phyloP scores from a whole-genome alignment of 1,140 invertebrate genomes.

The Eumaeus atala region DNA sequence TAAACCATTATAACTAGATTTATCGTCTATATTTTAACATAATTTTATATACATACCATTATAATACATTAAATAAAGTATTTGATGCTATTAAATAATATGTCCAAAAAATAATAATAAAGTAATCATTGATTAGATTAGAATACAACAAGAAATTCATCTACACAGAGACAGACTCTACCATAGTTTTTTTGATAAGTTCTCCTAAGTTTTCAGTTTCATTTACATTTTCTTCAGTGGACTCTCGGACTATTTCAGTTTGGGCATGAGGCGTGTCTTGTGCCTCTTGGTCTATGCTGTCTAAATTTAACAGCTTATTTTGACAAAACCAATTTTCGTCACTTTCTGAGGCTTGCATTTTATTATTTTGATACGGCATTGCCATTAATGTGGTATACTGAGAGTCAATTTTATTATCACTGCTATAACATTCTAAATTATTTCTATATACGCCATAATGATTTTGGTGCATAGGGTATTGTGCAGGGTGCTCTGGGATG shows the following conservation, averaged over 20 bases:
- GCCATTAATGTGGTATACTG: slow-evolving; percentile 76
- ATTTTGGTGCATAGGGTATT: slow-evolving; percentile 49
- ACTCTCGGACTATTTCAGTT: slow-evolving; percentile 42
- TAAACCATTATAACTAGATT: slow-evolving; percentile 1
- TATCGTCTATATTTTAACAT: slow-evolving; percentile 9
- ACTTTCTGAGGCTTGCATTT: slow-evolving; percentile 75
- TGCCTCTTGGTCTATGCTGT: slow-evolving; percentile 73
- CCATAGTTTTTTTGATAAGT: slow-evolving; percentile 94
- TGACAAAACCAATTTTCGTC: slow-evolving; percentile 70
- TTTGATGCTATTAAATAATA: slow-evolving; percentile 33
- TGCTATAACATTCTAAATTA: slow-evolving; percentile 43
- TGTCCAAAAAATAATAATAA: slow-evolving; percentile 67
- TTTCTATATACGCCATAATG: slow-evolving; percentile 66
- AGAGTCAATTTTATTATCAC: slow-evolving; percentile 61
- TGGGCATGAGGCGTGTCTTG: slow-evolving; percentile 79
- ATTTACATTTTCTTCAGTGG: slow-evolving; percentile 32
- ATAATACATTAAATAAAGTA: slow-evolving; percentile 27
- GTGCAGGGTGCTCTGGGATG: slow-evolving; percentile 46
- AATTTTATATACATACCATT: slow-evolving; percentile 2
- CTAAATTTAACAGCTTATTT: slow-evolving; percentile 55
- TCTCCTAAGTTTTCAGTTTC: slow-evolving; percentile 88
- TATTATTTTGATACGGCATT: slow-evolving; percentile 76
- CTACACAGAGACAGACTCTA: slow-evolving; percentile 90
- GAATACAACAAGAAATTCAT: slow-evolving; percentile 61
- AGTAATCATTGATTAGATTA: slow-evolving; percentile 57